A percentile compares a stretch with the other conserved stretches of the same genome.
Conservation (phyloP, 2,888 invertebrate species). For the Heliconius cydno region DNA sequence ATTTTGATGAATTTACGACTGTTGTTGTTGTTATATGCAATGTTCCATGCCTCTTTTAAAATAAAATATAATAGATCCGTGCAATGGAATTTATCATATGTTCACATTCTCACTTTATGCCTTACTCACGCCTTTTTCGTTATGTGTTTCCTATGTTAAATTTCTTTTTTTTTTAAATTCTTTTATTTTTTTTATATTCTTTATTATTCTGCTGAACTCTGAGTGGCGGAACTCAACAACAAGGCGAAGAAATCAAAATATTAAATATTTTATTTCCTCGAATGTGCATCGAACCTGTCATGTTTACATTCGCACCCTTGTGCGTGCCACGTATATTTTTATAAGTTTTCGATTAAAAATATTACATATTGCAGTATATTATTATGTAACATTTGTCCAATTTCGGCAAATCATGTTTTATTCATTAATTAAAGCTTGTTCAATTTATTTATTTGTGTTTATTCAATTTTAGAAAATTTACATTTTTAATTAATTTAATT, state of each 20-base stretch:
- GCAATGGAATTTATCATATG: not conserved
- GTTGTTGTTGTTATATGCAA: not conserved
- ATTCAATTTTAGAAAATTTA: not conserved
- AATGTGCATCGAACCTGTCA: too few species aligned
- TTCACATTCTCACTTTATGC: not conserved
- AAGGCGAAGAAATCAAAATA: too few species aligned
- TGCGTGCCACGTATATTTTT: too few species aligned
- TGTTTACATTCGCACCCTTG: too few species aligned
- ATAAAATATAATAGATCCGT: not conserved
- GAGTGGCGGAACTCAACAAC: too few species aligned
- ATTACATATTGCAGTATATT: not conserved
- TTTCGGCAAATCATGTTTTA: not conserved
- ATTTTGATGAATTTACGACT: slow-evolving; percentile 20
- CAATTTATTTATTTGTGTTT: not conserved
- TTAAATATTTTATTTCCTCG: too few species aligned
- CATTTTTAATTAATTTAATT: not conserved
- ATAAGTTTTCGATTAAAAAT: too few species aligned
- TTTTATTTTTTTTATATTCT: too few species aligned
- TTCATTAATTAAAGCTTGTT: not conserved
- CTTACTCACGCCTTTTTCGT: too few species aligned
- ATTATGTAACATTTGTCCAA: not conserved
- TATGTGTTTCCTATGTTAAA: too few species aligned
- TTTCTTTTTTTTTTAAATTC: too few species aligned
- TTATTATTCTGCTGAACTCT: too few species aligned
- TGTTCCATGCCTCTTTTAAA: not conserved